Conservation (phyloP, 2,888 invertebrate species). For the Eupelmus urozonus region DNA sequence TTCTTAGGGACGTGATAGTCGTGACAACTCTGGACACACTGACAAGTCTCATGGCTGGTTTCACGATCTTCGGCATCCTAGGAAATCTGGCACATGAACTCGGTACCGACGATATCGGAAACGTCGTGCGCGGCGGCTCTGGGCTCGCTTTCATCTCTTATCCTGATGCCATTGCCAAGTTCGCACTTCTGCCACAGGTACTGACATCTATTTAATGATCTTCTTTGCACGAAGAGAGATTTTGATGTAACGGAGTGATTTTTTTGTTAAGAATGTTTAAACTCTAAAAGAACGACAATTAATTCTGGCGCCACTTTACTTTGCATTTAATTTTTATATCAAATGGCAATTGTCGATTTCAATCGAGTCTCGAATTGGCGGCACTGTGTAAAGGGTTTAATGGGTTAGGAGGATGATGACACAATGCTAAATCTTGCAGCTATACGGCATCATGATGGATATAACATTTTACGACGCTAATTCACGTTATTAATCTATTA, state of each 20-base stretch:
- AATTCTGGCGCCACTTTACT: too few species aligned
- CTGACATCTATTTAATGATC: not conserved
- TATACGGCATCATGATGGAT: not conserved
- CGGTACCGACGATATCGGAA: conserved; percentile 80
- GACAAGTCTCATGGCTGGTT: conserved; percentile 89
- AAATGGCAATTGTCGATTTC: too few species aligned
- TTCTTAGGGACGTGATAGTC: conserved; percentile 83
- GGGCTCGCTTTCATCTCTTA: conserved; percentile 91
- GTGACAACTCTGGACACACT: conserved; percentile 90
- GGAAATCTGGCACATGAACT: conserved; percentile 87
- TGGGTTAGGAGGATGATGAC: conserved; percentile 18
- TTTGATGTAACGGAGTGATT: too few species aligned
- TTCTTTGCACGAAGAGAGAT: not conserved
- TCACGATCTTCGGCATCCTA: conserved; percentile 90
- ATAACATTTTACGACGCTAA: conserved; percentile 16
- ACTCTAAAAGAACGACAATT: too few species aligned
- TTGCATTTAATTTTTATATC: too few species aligned
- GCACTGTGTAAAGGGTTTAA: too few species aligned
- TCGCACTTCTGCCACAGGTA: conserved; percentile 84
- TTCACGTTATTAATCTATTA: too few species aligned
- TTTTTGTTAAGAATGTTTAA: too few species aligned
- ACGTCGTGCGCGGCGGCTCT: conserved; percentile 87
- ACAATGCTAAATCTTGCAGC: conserved; percentile 25
- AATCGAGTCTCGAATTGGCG: too few species aligned
- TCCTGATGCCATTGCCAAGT: conserved; percentile 90